Evolutionary conservation across 2,888 invertebrate genomes (phyloP), one percentile per base, ranked within the genome.

Genomic region (Linnaemya tessellans): DNA sequence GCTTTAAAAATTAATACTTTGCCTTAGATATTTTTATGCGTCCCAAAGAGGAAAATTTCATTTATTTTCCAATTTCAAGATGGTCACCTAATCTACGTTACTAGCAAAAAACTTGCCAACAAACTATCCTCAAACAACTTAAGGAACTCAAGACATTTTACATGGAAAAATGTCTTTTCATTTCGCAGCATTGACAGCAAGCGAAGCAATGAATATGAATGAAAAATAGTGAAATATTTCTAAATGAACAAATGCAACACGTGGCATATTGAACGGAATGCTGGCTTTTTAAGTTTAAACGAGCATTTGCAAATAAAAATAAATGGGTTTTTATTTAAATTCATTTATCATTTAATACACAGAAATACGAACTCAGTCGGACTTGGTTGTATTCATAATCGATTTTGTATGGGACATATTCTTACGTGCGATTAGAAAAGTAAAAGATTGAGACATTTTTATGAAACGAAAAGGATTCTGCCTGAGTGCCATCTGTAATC

Each of bases 181-280:
- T 43, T 43, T 71, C 43, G 38, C 9, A 7, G 30, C 30, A 60
- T 62, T 38, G 20, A 41, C 5, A 62, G 9, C 4, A 30, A n/a
- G 49, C 10, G 49, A 54, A 18, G 3, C 64, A 75, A 54, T 38
- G n/a, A 51, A 67, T 35, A n/a, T 8, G 4, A 25, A 62, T 1
- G 15, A 43, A 20, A 38, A 58, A 58, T 35, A 1, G 11, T 13
- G 11, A 5, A 58, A 1, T 3, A 25, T 62, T 60, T 71, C 11
- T 35, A 15, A 38, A 38, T 54, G 8, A 67, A 67, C 46, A 67
- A 46, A 35, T 38, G 67, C 67, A 67, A 67, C 77, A 77, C 58
- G 77, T 67, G 58, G 56, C 22, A 56, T 58, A 67, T 56, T 30
- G 38, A 58, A 18, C 20, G n/a, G 2, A 15, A 22, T 15, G 13